Base-by-base conservation (phyloP, 1,140 invertebrate genomes). In the Papilio glaucus region DNA sequence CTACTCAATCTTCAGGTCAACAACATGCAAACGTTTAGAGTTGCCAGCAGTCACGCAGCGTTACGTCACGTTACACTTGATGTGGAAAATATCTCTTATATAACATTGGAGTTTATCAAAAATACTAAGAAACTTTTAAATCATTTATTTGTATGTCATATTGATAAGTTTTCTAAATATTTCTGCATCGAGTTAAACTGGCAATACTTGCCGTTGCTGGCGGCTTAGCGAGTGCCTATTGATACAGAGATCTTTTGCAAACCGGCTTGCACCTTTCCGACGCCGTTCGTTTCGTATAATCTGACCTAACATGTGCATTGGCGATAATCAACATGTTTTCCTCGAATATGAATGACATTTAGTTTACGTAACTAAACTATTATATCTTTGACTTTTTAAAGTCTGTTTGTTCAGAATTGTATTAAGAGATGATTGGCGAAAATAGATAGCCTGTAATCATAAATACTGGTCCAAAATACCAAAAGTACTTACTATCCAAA, bases 21-120 rank as follows among this genome's bases (percentile, higher is more conserved):
- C 26, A 69, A 69, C 67, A 69, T 69, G 67, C 67, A 69, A 69
- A 21, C 42, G 67, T 45, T 53, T 53, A 53, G 24, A 42, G 49
- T 67, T 67, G 39, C 13, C 29, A 24, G 33, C 37, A 65, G 62
- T 41, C 62, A 65, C 62, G 62, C n/a, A 65, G 62, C 10, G 33
- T 65, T 65, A 65, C 62, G 62, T 65, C 62, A 61, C 26, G 18
- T 41, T 65, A 65, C 37, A 39, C 10, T 38, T 24, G 38, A 63
- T 65, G 33, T 65, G 9, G 62, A 39, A 65, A 65, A 65, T 41
- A 24, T 57, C 62, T 39, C 29, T 65, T 65, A 15, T 39, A 24
- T 65, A 65, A 65, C 37, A 65, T 24, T 26, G 24, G 37, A 9
- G 38, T 41, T 41, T 24, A 21, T 38, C 12, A 24, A 41, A 65